Evolutionary conservation across 2,888 invertebrate genomes (phyloP).

Genomic region (Eurytoma adleriae): DNA sequence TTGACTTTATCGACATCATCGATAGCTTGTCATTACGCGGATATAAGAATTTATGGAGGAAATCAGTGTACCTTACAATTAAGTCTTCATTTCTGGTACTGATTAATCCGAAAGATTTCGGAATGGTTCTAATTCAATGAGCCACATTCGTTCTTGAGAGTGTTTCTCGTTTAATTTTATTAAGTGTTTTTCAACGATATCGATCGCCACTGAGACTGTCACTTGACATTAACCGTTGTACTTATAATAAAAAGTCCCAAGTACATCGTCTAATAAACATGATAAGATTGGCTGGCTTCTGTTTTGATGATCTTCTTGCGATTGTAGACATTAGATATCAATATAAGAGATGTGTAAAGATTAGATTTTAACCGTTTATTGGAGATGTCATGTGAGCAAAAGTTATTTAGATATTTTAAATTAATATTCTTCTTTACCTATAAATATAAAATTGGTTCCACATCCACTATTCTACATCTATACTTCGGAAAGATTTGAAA

Average conservation of each 20-base stretch:
- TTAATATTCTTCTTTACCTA: background rate
- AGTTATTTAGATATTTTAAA: background rate
- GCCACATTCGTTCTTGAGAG: background rate
- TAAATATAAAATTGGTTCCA: too few species aligned
- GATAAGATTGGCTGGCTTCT: slow-evolving; percentile 38
- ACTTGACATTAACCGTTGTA: background rate
- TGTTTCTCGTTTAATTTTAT: background rate
- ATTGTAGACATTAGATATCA: background rate
- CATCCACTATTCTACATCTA: too few species aligned
- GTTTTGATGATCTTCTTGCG: slow-evolving; percentile 14
- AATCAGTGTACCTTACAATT: background rate
- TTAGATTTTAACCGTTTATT: slow-evolving; percentile 8
- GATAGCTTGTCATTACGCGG: background rate
- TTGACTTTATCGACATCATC: slow-evolving; percentile 23
- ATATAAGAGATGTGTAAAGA: background rate
- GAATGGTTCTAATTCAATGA: slow-evolving; percentile 22
- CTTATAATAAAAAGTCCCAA: background rate
- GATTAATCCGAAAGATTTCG: slow-evolving; percentile 8
- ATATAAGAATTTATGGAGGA: background rate
- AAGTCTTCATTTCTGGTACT: background rate
- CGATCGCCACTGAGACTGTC: background rate
- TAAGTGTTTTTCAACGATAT: slow-evolving; percentile 5
- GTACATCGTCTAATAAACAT: slow-evolving; percentile 17
- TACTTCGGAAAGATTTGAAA: too few species aligned
- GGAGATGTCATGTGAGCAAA: background rate